Percentiles rank a stretch among this genome's conserved stretches.
Evolutionary conservation across 35 echinoderm and acorn worm species (phyloP).

Genomic region (Patiria miniata): DNA sequence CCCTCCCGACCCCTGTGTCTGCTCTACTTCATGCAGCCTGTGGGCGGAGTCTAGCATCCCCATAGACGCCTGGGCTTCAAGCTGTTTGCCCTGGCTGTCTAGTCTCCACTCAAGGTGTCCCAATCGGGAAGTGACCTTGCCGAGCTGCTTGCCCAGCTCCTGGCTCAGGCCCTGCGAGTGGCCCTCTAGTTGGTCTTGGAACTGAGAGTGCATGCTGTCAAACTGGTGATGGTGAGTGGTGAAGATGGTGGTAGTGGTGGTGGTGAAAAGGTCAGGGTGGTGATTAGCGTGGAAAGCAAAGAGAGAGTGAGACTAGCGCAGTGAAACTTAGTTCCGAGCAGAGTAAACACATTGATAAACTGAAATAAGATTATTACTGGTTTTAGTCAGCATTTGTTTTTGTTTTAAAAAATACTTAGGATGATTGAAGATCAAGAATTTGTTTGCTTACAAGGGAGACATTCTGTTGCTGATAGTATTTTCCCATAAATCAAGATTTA

Average conservation of each 20-base stretch:
- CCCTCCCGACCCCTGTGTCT: neutral
- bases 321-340: too few relatives aligned
- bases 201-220: neutral
- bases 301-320: neutral
- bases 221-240: conserved; percentile 33
- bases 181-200: neutral
- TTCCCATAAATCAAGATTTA: too few relatives aligned
- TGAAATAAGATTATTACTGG: too few relatives aligned
- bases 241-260: neutral
- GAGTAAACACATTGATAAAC: too few relatives aligned
- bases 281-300: neutral
- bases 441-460: too few relatives aligned
- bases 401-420: too few relatives aligned
- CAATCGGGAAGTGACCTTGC: neutral
- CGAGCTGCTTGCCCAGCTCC: conserved; percentile 13
- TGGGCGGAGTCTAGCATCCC: neutral
- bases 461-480: too few relatives aligned
- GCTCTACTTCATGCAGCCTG: neutral
- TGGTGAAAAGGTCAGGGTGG: neutral
- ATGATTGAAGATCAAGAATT: too few relatives aligned
- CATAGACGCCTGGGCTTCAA: neutral
- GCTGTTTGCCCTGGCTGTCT: conserved; percentile 17
- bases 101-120: conserved; percentile 21
- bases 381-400: too few relatives aligned
- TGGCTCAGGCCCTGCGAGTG: neutral